Base-by-base conservation (phyloP, 2,888 invertebrate genomes). In the Helleia helle region DNA sequence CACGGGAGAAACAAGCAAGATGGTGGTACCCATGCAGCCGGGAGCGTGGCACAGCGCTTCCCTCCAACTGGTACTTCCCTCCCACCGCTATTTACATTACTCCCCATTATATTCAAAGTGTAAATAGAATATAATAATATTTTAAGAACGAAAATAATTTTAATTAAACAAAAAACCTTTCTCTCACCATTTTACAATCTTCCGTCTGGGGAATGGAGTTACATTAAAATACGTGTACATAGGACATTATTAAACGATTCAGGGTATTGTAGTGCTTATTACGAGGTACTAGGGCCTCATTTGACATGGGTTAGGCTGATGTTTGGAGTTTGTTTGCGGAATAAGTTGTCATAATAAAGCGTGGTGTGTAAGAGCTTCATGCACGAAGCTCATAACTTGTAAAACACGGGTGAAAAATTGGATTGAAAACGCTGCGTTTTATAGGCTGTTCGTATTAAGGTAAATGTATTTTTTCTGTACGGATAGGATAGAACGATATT, bases 281-380 rank as follows among this genome's bases (percentile, higher is more conserved):
- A 0, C 6, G 4, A n/a, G 8, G 28, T 1, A 1, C 17, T 46
- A 47, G 28, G 36, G 49, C 30, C 17, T 18, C 18, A 13, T 47
- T 46, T 46, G n/a, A 25, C 28, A 22, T 44, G 41, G 26, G 30
- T 34, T 25, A 22, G 39, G 13, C 30, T 42, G 38, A 22, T 36
- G 40, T 42, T 37, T 37, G 41, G 38, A 41, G 42, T 44, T 41
- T 49, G 49, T 47, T 43, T 46, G 43, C 39, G 41, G 46, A 50
- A 46, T 49, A 50, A 49, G 47, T 49, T 49, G 47, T 49, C 49
- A 49, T 49, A 49, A 49, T 48, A 46, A 48, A 46, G 42, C 43
- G 42, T 44, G 47, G 47, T 47, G 41, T 49, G 45, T 42, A 47
- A 51, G 49, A 49, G 47, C 47, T 50, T 49, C 49, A 45, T 51